Evolutionary conservation across 1,140 invertebrate genomes (phyloP).

Genomic region (Nasonia longicornis): DNA sequence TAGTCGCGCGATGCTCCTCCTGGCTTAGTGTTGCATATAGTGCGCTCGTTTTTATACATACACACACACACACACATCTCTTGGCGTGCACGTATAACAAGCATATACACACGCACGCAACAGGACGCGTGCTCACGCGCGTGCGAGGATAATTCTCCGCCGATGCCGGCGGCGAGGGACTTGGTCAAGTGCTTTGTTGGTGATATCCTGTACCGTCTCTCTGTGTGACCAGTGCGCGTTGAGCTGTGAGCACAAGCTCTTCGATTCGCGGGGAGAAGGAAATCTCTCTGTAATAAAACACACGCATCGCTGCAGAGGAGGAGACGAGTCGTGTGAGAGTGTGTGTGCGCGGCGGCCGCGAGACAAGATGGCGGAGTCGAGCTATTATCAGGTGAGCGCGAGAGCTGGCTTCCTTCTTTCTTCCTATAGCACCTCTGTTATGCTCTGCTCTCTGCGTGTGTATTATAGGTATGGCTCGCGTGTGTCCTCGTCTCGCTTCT

Average conservation of each 20-base stretch:
- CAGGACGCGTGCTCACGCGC: background rate
- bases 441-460: background rate
- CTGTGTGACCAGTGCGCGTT: background rate
- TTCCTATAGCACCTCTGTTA: background rate
- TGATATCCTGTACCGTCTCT: background rate
- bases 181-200: background rate
- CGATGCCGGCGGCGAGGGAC: background rate
- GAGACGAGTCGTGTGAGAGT: conserved; percentile 30
- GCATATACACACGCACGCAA: background rate
- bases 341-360: conserved; percentile 25
- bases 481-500: too few relatives aligned
- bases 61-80: background rate
- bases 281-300: background rate
- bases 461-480: background rate
- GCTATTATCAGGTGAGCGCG: conserved; percentile 73
- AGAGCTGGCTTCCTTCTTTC: conserved; percentile 4
- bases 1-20: background rate
- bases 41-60: background rate
- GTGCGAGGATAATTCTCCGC: background rate
- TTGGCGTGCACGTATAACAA: background rate
- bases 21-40: background rate
- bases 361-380: conserved; percentile 73
- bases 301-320: background rate
- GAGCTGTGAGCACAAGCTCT: too few relatives aligned
- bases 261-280: background rate